Conservation (phyloP, 2,888 invertebrate genomes). For the Pedicia rivosa region DNA sequence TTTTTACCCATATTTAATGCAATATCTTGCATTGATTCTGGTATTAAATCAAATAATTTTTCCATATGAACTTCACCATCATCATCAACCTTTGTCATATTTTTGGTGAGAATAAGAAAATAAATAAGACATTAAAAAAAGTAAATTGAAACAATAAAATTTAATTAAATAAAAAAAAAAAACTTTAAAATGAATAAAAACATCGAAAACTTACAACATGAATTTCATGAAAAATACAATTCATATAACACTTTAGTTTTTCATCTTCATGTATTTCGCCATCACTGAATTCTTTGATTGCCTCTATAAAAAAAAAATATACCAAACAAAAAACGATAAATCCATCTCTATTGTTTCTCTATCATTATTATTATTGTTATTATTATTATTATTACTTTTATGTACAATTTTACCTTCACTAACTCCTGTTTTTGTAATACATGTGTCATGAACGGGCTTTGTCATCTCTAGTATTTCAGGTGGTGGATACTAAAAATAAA, state of each 20-base stretch:
- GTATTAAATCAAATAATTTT: slow-evolving; percentile 15
- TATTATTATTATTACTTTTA: too few species aligned
- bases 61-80: slow-evolving; percentile 20
- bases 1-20: slow-evolving; percentile 17
- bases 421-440: slow-evolving; percentile 17
- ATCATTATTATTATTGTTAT: too few species aligned
- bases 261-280: slow-evolving; percentile 20
- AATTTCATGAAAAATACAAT: slow-evolving; percentile 19
- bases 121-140: too few species aligned
- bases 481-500: slow-evolving; percentile 17
- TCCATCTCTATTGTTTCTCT: neutral
- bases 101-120: too few species aligned
- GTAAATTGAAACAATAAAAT: neutral
- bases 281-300: slow-evolving; percentile 21
- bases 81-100: slow-evolving; percentile 17
- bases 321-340: neutral
- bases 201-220: slow-evolving; percentile 13
- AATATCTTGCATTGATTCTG: slow-evolving; percentile 16
- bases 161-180: neutral
- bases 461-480: slow-evolving; percentile 14
- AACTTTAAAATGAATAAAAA: neutral
- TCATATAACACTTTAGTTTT: slow-evolving; percentile 22
- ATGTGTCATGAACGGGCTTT: slow-evolving; percentile 16
- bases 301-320: slow-evolving; percentile 13
- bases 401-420: slow-evolving; percentile 15